Conservation (phyloP, 2,113 vertebrate genomes). For the Bufo bufo region DNA sequence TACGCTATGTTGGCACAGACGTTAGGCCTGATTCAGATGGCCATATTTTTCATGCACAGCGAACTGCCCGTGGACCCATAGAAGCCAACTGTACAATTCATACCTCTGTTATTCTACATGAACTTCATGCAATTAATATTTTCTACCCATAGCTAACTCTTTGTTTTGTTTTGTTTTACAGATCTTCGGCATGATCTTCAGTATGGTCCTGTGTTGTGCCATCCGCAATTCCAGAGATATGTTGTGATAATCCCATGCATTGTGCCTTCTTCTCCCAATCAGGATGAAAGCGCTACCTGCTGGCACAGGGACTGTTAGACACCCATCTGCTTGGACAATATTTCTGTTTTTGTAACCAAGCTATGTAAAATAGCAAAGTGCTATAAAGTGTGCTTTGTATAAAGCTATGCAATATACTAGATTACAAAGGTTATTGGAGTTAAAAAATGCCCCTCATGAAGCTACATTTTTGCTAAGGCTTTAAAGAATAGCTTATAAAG, state of each 20-base stretch:
- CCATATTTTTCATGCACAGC: too few species aligned
- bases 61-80: too few species aligned
- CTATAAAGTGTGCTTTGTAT: slow-evolving; percentile 37
- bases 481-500: neutral
- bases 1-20: too few species aligned
- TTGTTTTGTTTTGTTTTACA: slow-evolving; percentile 64
- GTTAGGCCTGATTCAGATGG: too few species aligned
- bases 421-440: neutral
- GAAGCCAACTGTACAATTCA: too few species aligned
- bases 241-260: slow-evolving; percentile 76
- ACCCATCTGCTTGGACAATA: slow-evolving; percentile 23
- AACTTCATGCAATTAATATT: too few species aligned
- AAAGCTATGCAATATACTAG: slow-evolving; percentile 35
- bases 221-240: slow-evolving; percentile 91
- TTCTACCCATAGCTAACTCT: too few species aligned
- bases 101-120: too few species aligned
- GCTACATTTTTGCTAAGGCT: neutral
- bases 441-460: neutral
- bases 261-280: neutral
- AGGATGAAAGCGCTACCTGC: slow-evolving; percentile 25
- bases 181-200: slow-evolving; percentile 98
- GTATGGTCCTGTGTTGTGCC: slow-evolving; percentile 96
- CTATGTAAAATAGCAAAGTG: slow-evolving; percentile 16
- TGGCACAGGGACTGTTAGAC: slow-evolving; percentile 42
- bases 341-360: neutral